phyloP scores from a whole-genome alignment of 2,797 vertebrate genomes.

The Neosalanx taihuensis region DNA sequence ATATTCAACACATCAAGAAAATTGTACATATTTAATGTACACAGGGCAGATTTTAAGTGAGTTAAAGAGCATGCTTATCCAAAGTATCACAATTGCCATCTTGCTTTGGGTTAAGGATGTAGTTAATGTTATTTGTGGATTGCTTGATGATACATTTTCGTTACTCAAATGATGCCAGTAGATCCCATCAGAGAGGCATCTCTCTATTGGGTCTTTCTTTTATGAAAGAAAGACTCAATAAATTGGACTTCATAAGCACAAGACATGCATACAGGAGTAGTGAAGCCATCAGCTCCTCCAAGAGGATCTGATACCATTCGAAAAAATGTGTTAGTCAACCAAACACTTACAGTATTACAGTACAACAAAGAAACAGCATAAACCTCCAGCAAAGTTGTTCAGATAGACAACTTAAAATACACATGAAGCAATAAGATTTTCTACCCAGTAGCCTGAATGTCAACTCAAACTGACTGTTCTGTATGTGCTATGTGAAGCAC shows the following conservation, averaged over 20 bases:
- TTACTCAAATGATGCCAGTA: not conserved
- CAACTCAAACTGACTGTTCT: not conserved
- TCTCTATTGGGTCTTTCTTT: not conserved
- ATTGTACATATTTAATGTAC: not conserved
- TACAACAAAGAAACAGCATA: conserved; percentile 42
- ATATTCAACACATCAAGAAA: conserved; percentile 1
- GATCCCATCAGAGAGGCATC: not conserved
- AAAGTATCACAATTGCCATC: not conserved
- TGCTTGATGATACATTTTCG: not conserved
- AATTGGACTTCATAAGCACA: too few species aligned
- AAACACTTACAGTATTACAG: not conserved
- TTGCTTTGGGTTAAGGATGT: not conserved
- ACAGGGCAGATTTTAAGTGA: not conserved
- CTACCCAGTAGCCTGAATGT: not conserved
- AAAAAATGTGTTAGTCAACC: not conserved
- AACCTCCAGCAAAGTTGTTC: conserved; percentile 22
- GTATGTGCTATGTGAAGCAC: not conserved
- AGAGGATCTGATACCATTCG: not conserved
- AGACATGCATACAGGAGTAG: not conserved
- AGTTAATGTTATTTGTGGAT: not conserved
- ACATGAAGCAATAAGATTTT: not conserved
- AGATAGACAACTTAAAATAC: conserved; percentile 1
- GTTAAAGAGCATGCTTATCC: not conserved
- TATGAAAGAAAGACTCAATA: not conserved
- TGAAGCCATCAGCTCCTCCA: not conserved